Evolutionary conservation across 2,113 vertebrate genomes (phyloP), one percentile per base, ranked within the genome.

Genomic region (Choloepus hoffmanni): DNA sequence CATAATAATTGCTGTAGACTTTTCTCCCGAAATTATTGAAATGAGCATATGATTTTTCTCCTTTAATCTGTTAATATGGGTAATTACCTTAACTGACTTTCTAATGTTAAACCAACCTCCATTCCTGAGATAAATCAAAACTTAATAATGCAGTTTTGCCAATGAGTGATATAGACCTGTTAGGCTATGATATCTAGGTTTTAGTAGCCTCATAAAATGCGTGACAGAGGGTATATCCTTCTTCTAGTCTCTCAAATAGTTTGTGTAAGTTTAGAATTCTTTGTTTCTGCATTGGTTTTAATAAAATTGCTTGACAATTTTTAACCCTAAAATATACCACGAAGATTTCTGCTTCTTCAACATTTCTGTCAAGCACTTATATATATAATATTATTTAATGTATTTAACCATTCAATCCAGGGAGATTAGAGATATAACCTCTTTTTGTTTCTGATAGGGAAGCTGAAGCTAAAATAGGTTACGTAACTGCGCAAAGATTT

Each of bases 391-490:
- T 62, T 74, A 62, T n/a, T 76, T 23, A 76, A 62, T 48, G 40
- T 14, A 85, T 53, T 85, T 85, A 85, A 76, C 76, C 65, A 76
- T 67, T 55, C 45, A 55, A 13, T 43, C 19, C 19, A 77, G 70
- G 81, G 60, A 67, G 45, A 65, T 3, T 84, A 13, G n/a, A 55
- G n/a, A 58, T 55, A 65, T 26, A 13, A n/a, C 67, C 33, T 36
- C 19, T 84, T 43, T 43, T 60, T 48, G 74, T 28, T 63, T 55
- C 45, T 24, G 28, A 68, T 58, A 58, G 60, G 28, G 86, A 58
- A 94, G 88, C 79, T 89, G 77, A 89, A 76, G 45, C 43, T 40
- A 55, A 89, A 60, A 94, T 33, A 94, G 58, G 53, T 76, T 89
- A 82, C 2, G 43, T 18, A 67, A 40, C 36, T 45, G 60, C 58